Evolutionary conservation across 2,113 vertebrate species (phyloP).

Genomic region (Hyaena hyaena): DNA sequence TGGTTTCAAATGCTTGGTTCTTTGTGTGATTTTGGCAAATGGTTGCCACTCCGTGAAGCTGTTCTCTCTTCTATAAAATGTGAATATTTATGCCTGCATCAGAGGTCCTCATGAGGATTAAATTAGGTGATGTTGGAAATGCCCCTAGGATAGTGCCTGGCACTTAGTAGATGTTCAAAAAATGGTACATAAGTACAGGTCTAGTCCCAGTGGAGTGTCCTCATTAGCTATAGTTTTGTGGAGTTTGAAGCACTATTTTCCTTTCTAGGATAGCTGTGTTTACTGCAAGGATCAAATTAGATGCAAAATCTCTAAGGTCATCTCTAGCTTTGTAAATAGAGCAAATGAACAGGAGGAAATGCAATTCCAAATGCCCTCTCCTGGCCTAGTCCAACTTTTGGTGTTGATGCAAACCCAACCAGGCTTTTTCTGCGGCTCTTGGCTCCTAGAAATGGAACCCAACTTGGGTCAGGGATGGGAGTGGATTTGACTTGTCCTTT

Average conservation of each 20-base stretch:
- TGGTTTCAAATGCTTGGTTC: background rate
- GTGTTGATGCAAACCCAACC: conserved; percentile 79
- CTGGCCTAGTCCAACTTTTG: conserved; percentile 71
- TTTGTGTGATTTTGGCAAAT: background rate
- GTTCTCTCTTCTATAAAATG: background rate
- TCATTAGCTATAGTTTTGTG: background rate
- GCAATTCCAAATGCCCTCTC: conserved; percentile 62
- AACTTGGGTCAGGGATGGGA: conserved; percentile 75
- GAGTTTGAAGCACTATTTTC: conserved; percentile 27
- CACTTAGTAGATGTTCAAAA: background rate
- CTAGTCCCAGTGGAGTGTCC: background rate
- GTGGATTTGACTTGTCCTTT: conserved; percentile 85
- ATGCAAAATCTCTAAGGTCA: conserved; percentile 63
- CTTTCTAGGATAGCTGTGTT: conserved; percentile 76
- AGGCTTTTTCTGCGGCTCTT: conserved; percentile 29
- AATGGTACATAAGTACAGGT: background rate
- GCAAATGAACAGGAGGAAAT: conserved; percentile 64
- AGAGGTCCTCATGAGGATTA: background rate
- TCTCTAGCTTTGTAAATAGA: conserved; percentile 69
- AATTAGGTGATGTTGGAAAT: background rate
- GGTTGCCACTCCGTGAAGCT: background rate
- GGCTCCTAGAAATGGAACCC: conserved; percentile 64
- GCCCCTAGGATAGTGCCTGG: background rate
- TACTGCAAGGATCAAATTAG: conserved; percentile 68
- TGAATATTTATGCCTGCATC: background rate